Evolutionary conservation across 2,113 vertebrate genomes (phyloP).

Genomic region (Pseudonaja textilis): DNA sequence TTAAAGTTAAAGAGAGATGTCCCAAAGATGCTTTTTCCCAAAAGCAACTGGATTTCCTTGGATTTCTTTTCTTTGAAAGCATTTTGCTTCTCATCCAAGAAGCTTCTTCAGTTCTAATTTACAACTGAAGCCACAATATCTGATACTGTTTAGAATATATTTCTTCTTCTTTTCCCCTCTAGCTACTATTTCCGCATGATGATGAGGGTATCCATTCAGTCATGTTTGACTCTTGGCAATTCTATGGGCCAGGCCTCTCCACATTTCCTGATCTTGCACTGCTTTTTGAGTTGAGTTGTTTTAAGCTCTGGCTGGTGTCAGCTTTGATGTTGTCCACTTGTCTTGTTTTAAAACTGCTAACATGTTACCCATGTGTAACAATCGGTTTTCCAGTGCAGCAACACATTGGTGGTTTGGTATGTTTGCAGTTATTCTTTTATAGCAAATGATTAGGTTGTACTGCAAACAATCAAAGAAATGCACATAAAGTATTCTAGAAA

Average conservation of each 20-base stretch:
- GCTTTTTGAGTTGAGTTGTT: neutral
- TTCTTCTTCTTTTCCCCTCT: neutral
- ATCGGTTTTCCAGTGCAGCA: neutral
- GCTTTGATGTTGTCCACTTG: neutral
- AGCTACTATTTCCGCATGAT: neutral
- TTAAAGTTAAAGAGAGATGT: neutral
- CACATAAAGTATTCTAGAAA: neutral
- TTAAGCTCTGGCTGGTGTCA: neutral
- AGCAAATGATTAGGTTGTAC: neutral
- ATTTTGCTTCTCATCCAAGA: neutral
- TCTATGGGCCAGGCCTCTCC: neutral
- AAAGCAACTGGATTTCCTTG: neutral
- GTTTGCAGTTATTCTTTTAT: neutral
- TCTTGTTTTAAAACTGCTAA: neutral
- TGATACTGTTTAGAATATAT: neutral
- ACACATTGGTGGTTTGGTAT: neutral
- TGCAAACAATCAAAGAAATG: neutral
- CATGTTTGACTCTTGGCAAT: neutral
- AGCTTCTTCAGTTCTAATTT: neutral
- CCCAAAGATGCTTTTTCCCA: neutral
- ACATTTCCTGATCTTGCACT: neutral
- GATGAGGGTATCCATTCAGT: neutral
- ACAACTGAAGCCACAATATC: neutral
- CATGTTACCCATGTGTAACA: neutral
- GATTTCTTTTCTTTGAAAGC: neutral